Evolutionary conservation across 2,113 vertebrate species (phyloP).

Genomic region (Seriola rivoliana): DNA sequence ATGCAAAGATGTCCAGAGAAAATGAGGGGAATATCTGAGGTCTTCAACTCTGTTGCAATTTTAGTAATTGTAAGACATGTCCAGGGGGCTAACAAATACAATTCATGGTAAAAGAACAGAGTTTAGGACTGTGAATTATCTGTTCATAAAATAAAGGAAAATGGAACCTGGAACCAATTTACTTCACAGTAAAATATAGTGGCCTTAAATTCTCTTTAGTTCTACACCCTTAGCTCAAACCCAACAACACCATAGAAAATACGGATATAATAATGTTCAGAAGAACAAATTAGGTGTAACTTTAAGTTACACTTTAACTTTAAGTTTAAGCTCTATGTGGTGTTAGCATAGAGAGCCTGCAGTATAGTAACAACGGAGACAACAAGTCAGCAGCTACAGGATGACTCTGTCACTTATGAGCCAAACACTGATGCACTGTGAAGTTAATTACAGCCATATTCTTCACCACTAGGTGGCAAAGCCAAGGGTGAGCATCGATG

Average conservation of each 20-base stretch:
- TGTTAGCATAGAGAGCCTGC: background rate
- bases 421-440: slow-evolving; percentile 3
- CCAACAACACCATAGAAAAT: slow-evolving; percentile 8
- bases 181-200: slow-evolving; percentile 28
- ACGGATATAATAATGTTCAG: background rate
- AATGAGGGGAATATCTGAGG: background rate
- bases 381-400: slow-evolving; percentile 10
- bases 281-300: background rate
- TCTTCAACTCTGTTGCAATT: background rate
- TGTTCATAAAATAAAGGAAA: slow-evolving; percentile 34
- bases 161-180: slow-evolving; percentile 44
- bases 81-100: slow-evolving; percentile 3
- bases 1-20: background rate
- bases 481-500: slow-evolving; percentile 31
- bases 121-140: background rate
- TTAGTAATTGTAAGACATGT: slow-evolving; percentile 1
- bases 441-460: background rate
- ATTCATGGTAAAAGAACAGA: slow-evolving; percentile 18
- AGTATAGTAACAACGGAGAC: slow-evolving; percentile 7
- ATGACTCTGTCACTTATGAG: background rate
- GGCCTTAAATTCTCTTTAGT: slow-evolving; percentile 40
- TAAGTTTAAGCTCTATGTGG: background rate
- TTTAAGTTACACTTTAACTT: too few species aligned
- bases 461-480: slow-evolving; percentile 74
- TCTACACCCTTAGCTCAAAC: slow-evolving; percentile 24